Evolutionary conservation across 1,140 invertebrate genomes (phyloP), one percentile per base, ranked within the genome.

Genomic region (Brachionus paranguensis): DNA sequence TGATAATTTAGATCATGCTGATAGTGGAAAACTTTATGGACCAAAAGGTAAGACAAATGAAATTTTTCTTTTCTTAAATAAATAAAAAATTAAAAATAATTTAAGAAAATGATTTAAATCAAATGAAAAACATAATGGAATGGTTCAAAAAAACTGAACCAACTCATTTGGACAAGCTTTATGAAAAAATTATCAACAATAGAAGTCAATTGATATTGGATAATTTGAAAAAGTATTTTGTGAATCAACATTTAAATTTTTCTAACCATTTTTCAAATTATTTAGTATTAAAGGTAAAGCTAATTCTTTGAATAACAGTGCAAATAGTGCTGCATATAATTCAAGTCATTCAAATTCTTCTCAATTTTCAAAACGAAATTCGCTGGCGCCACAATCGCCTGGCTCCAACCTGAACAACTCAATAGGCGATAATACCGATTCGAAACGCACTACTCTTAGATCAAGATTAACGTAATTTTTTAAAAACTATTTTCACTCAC

Each of bases 61-160:
- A 11, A 33, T 12, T 41, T 72, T 33, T 12, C 0, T 72, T 43
- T 14, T 33, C 11, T 20, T 45, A 24, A 8, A 24, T 37, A 5
- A 37, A 37, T 37, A 7, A 37, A 0, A 1, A 29, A n/a, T 10
- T 3, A 7, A 24, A 29, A 29, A 20, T 47, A n/a, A n/a, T 47
- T 74, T 10, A 5, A 76, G 72, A 76, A 76, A 24, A 76, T 50
- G 72, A 47, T 29, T 27, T 76, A 10, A 76, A 76, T 33, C 72
- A 76, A 76, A 76, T 76, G 72, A 76, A 47, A 24, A 29, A 24
- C 27, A 76, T 76, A 27, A 76, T 76, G 17, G 72, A 76, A 76
- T 76, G 72, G 72, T 76, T 76, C 10, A 76, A 76, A 47, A 76
- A 76, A 50, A 50, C 72, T 20, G 72, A 76, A 11, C 45, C 43